These are phyloP conservation scores for Glossosoma conforme DNA, from an alignment of 1,140 invertebrate genomes.

Conservation along the genomic window DNA sequence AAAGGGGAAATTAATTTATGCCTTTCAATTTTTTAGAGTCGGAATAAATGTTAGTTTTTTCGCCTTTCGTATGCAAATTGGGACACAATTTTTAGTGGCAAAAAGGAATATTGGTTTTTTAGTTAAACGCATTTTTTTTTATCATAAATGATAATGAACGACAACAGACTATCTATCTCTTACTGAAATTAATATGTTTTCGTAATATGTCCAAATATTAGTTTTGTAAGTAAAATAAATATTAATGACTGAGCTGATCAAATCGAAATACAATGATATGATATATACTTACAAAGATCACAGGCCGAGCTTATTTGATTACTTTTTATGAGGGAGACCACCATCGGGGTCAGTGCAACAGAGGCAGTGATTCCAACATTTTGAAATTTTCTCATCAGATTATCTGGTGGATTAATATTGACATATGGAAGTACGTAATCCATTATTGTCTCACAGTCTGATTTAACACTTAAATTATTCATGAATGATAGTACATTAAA, in stretches of 20 bases:
- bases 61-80: too few relatives aligned
- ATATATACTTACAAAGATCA: conserved; percentile 42
- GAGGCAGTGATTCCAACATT: conserved; percentile 39
- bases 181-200: background rate
- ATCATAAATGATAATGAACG: background rate
- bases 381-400: conserved; percentile 47
- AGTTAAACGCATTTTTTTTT: background rate
- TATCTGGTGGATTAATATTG: conserved; percentile 43
- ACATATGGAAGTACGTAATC: conserved; percentile 50
- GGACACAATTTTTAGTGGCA: too few relatives aligned
- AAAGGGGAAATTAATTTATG: too few relatives aligned
- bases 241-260: conserved; percentile 8
- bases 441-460: conserved; percentile 51
- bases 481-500: conserved; percentile 49
- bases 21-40: too few relatives aligned
- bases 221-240: background rate
- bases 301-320: conserved; percentile 43
- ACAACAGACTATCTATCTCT: background rate
- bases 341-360: conserved; percentile 44
- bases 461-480: conserved; percentile 43
- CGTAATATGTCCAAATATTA: background rate
- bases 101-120: background rate
- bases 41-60: too few relatives aligned
- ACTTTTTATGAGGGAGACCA: conserved; percentile 44
- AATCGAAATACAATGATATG: conserved; percentile 15